Percentiles rank a stretch among this genome's conserved stretches.
These are phyloP conservation scores for Lampris megalopsis DNA, from an alignment of 2,113 vertebrate genomes.

Conservation along the genomic window DNA sequence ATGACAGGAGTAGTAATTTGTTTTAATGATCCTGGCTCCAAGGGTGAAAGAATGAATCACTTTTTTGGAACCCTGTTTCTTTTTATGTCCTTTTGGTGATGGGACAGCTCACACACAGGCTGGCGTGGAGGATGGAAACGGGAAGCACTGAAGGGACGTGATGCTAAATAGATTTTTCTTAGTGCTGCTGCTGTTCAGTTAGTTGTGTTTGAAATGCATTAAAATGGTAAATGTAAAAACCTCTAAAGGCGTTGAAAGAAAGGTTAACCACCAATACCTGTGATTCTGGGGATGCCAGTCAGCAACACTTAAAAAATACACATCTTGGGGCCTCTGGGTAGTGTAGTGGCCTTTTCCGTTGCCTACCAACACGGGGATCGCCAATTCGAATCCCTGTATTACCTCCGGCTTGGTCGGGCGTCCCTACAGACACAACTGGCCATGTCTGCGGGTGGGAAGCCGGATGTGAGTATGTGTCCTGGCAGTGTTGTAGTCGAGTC, in stretches of 20 bases:
- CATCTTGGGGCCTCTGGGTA: neutral
- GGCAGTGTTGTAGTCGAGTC: too few species aligned
- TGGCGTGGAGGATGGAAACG: neutral
- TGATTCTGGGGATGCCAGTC: too few species aligned
- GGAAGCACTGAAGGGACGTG: neutral
- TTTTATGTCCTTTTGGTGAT: too few species aligned
- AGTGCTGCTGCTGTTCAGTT: neutral
- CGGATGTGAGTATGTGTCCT: too few species aligned
- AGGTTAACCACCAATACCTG: neutral
- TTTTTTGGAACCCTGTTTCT: neutral
- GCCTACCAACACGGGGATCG: too few species aligned
- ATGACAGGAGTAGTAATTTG: neutral
- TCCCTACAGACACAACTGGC: too few species aligned
- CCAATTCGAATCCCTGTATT: too few species aligned
- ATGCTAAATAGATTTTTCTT: neutral
- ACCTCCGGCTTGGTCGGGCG: too few species aligned
- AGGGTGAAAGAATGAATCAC: slow-evolving; percentile 5
- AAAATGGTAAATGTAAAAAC: neutral
- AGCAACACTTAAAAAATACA: neutral
- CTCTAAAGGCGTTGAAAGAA: neutral
- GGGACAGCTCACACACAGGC: too few species aligned
- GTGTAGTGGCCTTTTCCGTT: too few species aligned
- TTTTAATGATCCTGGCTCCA: slow-evolving; percentile 30
- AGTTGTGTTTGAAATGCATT: neutral
- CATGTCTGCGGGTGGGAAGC: too few species aligned